phyloP scores from a whole-genome alignment of 1,140 invertebrate genomes.

The Zaprionus inermis region DNA sequence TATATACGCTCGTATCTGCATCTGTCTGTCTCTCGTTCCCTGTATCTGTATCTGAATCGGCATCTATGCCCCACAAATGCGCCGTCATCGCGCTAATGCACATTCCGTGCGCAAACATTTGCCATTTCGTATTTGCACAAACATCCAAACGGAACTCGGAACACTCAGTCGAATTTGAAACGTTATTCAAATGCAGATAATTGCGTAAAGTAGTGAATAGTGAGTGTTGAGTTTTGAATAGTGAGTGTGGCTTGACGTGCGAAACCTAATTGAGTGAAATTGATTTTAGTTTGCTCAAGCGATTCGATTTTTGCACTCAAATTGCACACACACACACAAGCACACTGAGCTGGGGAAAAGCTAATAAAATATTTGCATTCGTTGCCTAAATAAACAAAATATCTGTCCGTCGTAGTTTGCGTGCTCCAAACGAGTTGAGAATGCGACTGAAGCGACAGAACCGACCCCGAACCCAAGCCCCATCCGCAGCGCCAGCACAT shows the following conservation, averaged over 20 bases:
- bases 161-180: slow-evolving; percentile 24
- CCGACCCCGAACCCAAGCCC: not conserved
- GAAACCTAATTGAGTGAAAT: slow-evolving; percentile 75
- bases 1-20: slow-evolving; percentile 3
- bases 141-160: slow-evolving; percentile 10
- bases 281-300: slow-evolving; percentile 71
- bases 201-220: not conserved
- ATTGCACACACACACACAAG: slow-evolving; percentile 24
- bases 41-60: slow-evolving; percentile 22
- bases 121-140: slow-evolving; percentile 45
- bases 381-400: slow-evolving; percentile 17
- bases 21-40: slow-evolving; percentile 4
- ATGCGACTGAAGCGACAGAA: slow-evolving; percentile 51
- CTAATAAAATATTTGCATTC: slow-evolving; percentile 47
- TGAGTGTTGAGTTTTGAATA: not conserved
- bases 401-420: slow-evolving; percentile 43
- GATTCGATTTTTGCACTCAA: slow-evolving; percentile 48
- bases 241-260: slow-evolving; percentile 31
- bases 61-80: slow-evolving; percentile 36
- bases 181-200: slow-evolving; percentile 40
- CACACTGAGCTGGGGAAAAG: not conserved
- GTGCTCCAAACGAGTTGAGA: slow-evolving; percentile 56
- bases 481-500: slow-evolving; percentile 31
- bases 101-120: slow-evolving; percentile 62
- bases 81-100: slow-evolving; percentile 45